Conservation (phyloP, 2,888 invertebrate species). For the Carcina quercana region DNA sequence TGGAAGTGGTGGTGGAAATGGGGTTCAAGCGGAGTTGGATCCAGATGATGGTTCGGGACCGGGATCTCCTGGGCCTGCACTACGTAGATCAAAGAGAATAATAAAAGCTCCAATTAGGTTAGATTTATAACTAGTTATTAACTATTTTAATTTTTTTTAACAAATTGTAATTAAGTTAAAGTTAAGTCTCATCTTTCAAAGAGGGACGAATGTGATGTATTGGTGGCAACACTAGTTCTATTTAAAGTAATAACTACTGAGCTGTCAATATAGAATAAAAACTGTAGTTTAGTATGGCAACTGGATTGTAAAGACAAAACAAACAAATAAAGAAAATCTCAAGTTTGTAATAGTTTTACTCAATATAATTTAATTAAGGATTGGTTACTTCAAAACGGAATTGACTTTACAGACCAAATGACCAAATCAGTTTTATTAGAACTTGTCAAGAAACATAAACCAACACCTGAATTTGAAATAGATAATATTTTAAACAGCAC, state of each 20-base stretch:
- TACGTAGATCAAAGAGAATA: not conserved
- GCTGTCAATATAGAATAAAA: too few relatives aligned
- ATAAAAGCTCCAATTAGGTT: not conserved
- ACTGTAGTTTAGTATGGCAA: too few relatives aligned
- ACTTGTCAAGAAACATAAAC: conserved; percentile 4
- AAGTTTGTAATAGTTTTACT: too few relatives aligned
- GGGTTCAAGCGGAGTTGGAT: not conserved
- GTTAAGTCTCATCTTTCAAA: not conserved
- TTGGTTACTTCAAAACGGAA: not conserved
- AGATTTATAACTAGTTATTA: not conserved
- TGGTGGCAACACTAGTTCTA: too few relatives aligned
- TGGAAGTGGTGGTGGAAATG: not conserved
- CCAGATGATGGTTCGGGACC: not conserved
- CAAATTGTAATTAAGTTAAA: not conserved
- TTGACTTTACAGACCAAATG: not conserved
- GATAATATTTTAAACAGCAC: not conserved
- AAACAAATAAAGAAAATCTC: too few relatives aligned
- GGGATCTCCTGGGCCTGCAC: not conserved
- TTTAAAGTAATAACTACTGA: too few relatives aligned
- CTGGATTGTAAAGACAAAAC: too few relatives aligned
- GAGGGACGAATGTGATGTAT: conserved; percentile 1
- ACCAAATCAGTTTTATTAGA: conserved; percentile 1
- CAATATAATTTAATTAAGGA: too few relatives aligned
- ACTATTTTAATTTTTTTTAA: not conserved
- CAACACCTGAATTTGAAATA: not conserved